Evolutionary conservation across 1,140 invertebrate species (phyloP), one percentile per base, ranked within the genome.

Genomic region (Stratiolaelaps scimitus): DNA sequence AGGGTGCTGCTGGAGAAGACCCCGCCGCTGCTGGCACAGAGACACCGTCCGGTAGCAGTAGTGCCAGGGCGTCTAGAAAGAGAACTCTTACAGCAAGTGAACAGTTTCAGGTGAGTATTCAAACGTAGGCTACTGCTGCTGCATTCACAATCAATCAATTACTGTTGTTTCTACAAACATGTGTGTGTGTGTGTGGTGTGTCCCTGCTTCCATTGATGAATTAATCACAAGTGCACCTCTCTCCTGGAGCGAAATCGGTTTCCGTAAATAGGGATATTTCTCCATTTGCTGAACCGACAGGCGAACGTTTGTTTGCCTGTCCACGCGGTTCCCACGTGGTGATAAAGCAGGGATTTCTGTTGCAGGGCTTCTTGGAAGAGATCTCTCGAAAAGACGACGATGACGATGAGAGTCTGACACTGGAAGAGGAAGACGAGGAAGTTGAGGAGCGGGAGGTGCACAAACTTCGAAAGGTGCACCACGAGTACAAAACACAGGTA

Each of bases 291-390:
- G n/a, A n/a, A n/a, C n/a, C n/a, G n/a, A n/a, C n/a, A n/a, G n/a
- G n/a, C n/a, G n/a, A n/a, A n/a, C n/a, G n/a, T n/a, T n/a, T n/a
- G n/a, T n/a, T n/a, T n/a, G n/a, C n/a, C n/a, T n/a, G n/a, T n/a
- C n/a, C n/a, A n/a, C n/a, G n/a, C n/a, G n/a, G n/a, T n/a, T n/a
- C n/a, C n/a, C n/a, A n/a, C n/a, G n/a, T n/a, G n/a, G n/a, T n/a
- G n/a, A n/a, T n/a, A n/a, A n/a, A n/a, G n/a, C n/a, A n/a, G n/a
- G n/a, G n/a, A n/a, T 45, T 56, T 60, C 4, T 47, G 23, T 40
- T 67, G 1, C 34, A 70, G 70, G 68, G 70, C 17, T 69, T 70
- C 20, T 68, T 70, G 13, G 70, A 70, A 44, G 70, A 70, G 20
- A 40, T 70, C 5, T 69, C 70, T 15, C 67, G 68, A 1, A 67